These are phyloP conservation scores for Sarotherodon lohbergeri DNA, from an alignment of 2,113 vertebrate genomes.

Conservation along the genomic window DNA sequence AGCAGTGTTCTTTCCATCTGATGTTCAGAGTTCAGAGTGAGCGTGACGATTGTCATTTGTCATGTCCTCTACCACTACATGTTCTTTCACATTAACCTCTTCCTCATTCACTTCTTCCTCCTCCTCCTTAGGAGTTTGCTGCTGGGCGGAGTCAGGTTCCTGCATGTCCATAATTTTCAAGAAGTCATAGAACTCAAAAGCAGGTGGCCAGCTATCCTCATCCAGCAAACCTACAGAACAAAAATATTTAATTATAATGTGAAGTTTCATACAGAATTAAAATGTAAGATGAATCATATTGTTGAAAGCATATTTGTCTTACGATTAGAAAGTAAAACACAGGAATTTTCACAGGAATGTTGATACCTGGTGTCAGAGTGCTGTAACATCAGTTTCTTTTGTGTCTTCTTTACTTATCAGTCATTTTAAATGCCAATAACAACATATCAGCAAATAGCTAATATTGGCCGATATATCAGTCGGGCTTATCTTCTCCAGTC, in stretches of 20 bases:
- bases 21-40: constrained; percentile 64
- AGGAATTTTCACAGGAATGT: background rate
- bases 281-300: background rate
- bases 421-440: background rate
- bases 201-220: constrained; percentile 79
- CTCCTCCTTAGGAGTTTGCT: background rate
- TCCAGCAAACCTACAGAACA: constrained; percentile 72
- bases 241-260: background rate
- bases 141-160: constrained; percentile 36
- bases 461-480: background rate
- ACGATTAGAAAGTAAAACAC: background rate
- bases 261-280: background rate
- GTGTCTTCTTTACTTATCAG: background rate
- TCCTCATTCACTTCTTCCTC: background rate
- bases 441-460: background rate
- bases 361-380: background rate
- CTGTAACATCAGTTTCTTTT: background rate
- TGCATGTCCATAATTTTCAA: constrained; percentile 82
- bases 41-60: background rate
- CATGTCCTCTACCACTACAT: background rate
- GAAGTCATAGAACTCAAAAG: constrained; percentile 81
- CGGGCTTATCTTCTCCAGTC: background rate
- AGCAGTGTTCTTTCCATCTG: background rate
- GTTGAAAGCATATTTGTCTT: background rate
- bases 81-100: background rate